Percentiles rank a stretch among this genome's conserved stretches.
Evolutionary conservation across 1,140 invertebrate species (phyloP).

Genomic region (Helicoverpa zea): DNA sequence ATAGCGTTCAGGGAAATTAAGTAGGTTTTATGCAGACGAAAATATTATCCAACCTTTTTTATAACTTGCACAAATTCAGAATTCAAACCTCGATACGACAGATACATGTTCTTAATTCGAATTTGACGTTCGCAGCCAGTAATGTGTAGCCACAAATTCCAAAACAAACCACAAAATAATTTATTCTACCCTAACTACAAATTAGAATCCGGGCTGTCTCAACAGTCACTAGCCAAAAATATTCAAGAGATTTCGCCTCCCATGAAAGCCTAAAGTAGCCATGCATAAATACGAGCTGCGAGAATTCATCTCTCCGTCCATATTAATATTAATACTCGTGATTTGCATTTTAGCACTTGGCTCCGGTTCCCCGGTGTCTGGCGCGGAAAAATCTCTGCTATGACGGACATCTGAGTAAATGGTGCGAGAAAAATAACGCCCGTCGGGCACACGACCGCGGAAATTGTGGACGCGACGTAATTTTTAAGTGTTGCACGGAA

Average conservation of each 20-base stretch:
- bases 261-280: slow-evolving; percentile 51
- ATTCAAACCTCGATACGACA: background rate
- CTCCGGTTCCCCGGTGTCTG: slow-evolving; percentile 63
- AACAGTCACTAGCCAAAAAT: slow-evolving; percentile 46
- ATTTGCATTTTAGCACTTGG: slow-evolving; percentile 79
- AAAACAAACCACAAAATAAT: slow-evolving; percentile 15
- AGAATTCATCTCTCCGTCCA: slow-evolving; percentile 52
- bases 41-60: slow-evolving; percentile 13
- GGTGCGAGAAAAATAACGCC: slow-evolving; percentile 78
- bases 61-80: slow-evolving; percentile 5
- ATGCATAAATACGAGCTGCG: slow-evolving; percentile 51
- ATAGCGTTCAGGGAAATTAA: slow-evolving; percentile 45
- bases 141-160: background rate
- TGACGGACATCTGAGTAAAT: slow-evolving; percentile 82
- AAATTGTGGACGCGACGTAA: slow-evolving; percentile 64
- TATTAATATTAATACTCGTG: slow-evolving; percentile 72
- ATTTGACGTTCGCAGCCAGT: background rate
- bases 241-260: slow-evolving; percentile 44
- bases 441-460: slow-evolving; percentile 60
- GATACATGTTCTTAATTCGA: background rate
- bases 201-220: slow-evolving; percentile 35
- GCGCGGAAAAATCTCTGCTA: slow-evolving; percentile 73
- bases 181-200: slow-evolving; percentile 41
- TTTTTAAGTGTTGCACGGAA: slow-evolving; percentile 53
- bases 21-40: slow-evolving; percentile 10